Evolutionary conservation across 2,888 invertebrate species (phyloP).

Genomic region (Anagyrus pseudococci): DNA sequence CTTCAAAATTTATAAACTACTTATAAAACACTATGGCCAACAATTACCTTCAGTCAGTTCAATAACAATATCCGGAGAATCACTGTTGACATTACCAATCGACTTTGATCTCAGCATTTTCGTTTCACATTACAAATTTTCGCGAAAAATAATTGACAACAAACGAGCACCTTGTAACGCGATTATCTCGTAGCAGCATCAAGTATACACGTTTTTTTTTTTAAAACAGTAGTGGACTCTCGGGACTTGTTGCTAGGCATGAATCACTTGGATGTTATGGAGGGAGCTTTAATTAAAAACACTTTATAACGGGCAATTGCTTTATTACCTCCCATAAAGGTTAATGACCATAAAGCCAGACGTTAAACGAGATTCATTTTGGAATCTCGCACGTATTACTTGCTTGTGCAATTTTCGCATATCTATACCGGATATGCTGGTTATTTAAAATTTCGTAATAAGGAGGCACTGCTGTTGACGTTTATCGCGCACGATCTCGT

Average conservation of each 20-base stretch:
- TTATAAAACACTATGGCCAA: not conserved
- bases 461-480: not conserved
- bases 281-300: not conserved
- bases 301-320: not conserved
- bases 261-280: not conserved
- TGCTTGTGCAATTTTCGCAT: not conserved
- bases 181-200: not conserved
- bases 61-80: slow-evolving; percentile 30
- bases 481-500: not conserved
- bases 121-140: not conserved
- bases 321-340: not conserved
- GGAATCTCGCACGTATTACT: not conserved
- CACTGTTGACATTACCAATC: not conserved
- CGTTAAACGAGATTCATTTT: not conserved
- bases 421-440: too few species aligned
- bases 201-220: not conserved
- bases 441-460: not conserved
- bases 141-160: not conserved
- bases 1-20: not conserved
- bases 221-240: too few species aligned
- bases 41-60: slow-evolving; percentile 29
- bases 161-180: not conserved
- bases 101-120: slow-evolving; percentile 1
- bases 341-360: not conserved
- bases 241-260: not conserved